Conservation (phyloP, 2,888 invertebrate species). For the Callimorpha dominula region DNA sequence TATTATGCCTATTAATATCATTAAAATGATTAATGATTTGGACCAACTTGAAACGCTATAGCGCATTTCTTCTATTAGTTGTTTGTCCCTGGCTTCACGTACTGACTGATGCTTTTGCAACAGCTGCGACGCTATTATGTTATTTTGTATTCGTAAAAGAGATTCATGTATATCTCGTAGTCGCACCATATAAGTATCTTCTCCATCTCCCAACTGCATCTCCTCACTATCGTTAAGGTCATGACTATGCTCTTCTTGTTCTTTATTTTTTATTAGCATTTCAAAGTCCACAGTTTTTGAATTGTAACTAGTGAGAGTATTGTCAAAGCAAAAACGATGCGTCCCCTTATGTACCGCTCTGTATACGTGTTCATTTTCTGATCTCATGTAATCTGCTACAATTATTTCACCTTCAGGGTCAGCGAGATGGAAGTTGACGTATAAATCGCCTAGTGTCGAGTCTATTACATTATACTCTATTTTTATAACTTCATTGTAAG, state of each 20-base stretch:
- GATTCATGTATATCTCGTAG: slow-evolving; percentile 10
- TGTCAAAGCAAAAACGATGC: slow-evolving; percentile 19
- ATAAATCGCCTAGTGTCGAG: slow-evolving; percentile 4
- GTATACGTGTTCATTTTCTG: slow-evolving; percentile 10
- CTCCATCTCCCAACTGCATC: slow-evolving; percentile 1
- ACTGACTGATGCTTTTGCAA: slow-evolving; percentile 2
- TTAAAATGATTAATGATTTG: background rate
- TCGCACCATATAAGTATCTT: background rate
- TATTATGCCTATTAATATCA: slow-evolving; percentile 11
- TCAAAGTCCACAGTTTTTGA: slow-evolving; percentile 10
- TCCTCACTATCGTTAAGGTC: background rate
- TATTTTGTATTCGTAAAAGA: slow-evolving; percentile 1
- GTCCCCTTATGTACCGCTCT: background rate
- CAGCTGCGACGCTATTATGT: background rate
- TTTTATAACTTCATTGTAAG: background rate
- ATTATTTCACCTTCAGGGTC: slow-evolving; percentile 9
- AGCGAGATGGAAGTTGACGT: slow-evolving; percentile 9
- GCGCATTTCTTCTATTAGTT: slow-evolving; percentile 5
- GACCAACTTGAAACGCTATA: slow-evolving; percentile 12
- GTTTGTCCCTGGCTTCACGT: slow-evolving; percentile 1
- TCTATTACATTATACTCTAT: slow-evolving; percentile 16
- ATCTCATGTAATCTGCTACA: slow-evolving; percentile 11
- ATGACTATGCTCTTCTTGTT: background rate
- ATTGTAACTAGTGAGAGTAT: slow-evolving; percentile 6
- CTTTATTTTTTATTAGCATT: background rate